Conservation (phyloP, 2,888 invertebrate genomes). For the Scaptomyza caliginosa region DNA sequence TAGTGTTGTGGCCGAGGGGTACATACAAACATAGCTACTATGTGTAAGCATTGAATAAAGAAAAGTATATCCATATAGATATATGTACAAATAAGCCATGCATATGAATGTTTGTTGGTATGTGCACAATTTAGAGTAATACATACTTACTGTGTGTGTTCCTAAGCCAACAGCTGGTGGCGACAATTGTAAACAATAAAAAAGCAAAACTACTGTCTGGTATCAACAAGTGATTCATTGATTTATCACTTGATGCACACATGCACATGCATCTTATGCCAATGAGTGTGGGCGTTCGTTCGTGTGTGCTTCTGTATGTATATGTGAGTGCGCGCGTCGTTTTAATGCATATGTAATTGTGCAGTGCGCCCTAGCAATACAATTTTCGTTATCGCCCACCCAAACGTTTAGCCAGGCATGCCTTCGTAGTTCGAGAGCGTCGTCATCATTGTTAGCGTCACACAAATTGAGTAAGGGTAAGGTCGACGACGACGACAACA, state of each 20-base stretch:
- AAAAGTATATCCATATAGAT: not conserved
- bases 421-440: conserved; percentile 11
- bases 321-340: not conserved
- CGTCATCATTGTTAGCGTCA: conserved; percentile 14
- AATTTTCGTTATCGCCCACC: conserved; percentile 6
- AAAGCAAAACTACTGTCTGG: not conserved
- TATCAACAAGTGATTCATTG: conserved; percentile 23
- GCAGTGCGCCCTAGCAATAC: not conserved
- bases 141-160: not conserved
- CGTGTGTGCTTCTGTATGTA: not conserved
- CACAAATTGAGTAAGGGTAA: conserved; percentile 39
- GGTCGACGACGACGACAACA: conserved; percentile 11
- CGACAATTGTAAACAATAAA: conserved; percentile 42
- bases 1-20: not conserved
- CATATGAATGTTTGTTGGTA: conserved; percentile 5
- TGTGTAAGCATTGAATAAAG: not conserved
- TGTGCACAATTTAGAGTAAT: not conserved
- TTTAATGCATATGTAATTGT: not conserved
- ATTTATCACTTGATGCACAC: not conserved
- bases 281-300: conserved; percentile 1
- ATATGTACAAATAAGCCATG: not conserved
- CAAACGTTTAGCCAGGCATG: conserved; percentile 22
- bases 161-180: conserved; percentile 41
- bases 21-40: not conserved
- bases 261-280: too few species aligned